Evolutionary conservation across 1,140 invertebrate species (phyloP), one percentile per base, ranked within the genome.

Genomic region (Alviniconcha marisindica): DNA sequence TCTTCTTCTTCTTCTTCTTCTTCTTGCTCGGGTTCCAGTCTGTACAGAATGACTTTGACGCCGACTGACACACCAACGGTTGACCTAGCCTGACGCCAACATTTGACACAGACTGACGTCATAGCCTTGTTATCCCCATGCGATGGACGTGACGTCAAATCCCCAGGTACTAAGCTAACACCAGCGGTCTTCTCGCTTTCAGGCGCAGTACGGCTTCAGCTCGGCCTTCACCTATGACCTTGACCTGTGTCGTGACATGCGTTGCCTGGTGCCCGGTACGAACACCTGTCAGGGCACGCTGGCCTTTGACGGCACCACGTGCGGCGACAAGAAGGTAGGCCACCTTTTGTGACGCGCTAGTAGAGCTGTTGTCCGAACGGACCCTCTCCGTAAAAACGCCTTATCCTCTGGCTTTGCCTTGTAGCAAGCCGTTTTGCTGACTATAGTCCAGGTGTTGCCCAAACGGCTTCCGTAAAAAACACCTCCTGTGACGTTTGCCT

Each of bases 301-400:
- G 51, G 51, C 51, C 51, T 54, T 54, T 54, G 51, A 54, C 51
- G 51, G 51, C 51, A 54, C 51, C 51, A 54, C 51, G 51, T 54
- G 51, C 24, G 51, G 51, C 24, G 24, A 54, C 51, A 24, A 24
- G 12, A 54, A 54, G 51, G 51, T 54, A 54, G 24, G 24, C 24
- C 51, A 54, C 24, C 51, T 14, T 14, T 14, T 24, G 24, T 54
- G 12, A 54, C 51, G 12, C 51, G 10, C 10, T 54, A 24, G 51
- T 54, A 24, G 10, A 12, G 12, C 10, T 14, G 12, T 24, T 24
- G 10, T 54, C 51, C 12, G 12, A 14, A 54, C 12, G 51, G 51
- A 14, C 12, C 12, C 24, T 14, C 24, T 24, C 12, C 12, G 24
- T 24, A 54, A 14, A 12, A 54, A 12, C 51, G 12, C 24, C 10